A percentile compares a stretch with the other conserved stretches of the same genome.
These are phyloP conservation scores for Teleogryllus oceanicus DNA, from an alignment of 2,888 invertebrate genomes.

Conservation along the genomic window DNA sequence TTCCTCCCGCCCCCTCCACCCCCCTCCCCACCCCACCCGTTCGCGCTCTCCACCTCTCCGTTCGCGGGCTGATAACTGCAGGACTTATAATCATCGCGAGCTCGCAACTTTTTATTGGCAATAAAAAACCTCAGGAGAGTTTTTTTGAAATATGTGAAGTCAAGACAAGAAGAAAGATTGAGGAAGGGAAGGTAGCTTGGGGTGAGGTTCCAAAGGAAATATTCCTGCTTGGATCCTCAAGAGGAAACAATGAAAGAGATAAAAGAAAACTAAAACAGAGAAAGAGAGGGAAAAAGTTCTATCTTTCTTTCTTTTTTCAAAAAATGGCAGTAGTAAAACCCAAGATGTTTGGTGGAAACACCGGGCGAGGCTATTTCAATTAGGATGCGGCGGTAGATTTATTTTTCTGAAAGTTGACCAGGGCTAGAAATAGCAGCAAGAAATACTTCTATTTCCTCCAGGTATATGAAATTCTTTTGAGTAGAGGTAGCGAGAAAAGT, in stretches of 20 bases:
- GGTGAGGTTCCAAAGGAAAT: constrained; percentile 6
- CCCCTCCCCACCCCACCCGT: too few relatives aligned
- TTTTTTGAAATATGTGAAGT: constrained; percentile 32
- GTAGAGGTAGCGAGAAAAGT: constrained; percentile 11
- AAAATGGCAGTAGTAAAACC: neutral
- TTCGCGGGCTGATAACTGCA: constrained; percentile 28
- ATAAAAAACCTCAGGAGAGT: constrained; percentile 31
- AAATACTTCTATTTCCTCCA: neutral
- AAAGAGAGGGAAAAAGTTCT: constrained; percentile 4
- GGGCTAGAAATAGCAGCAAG: neutral
- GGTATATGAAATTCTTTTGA: neutral
- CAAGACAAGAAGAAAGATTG: constrained; percentile 18
- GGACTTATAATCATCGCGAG: constrained; percentile 31
- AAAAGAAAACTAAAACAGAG: neutral
- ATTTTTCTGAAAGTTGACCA: neutral
- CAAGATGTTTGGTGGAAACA: constrained; percentile 18
- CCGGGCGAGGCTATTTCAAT: neutral
- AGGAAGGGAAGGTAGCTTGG: neutral
- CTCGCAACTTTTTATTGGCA: constrained; percentile 32
- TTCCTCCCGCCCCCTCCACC: too few relatives aligned
- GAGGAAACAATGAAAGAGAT: constrained; percentile 9
- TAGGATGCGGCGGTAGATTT: neutral
- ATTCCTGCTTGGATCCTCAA: neutral
- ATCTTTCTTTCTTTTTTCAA: neutral
- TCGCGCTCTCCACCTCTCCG: too few relatives aligned